phyloP scores from a whole-genome alignment of 2,797 vertebrate species.

The Spinibarbus caldwelli region DNA sequence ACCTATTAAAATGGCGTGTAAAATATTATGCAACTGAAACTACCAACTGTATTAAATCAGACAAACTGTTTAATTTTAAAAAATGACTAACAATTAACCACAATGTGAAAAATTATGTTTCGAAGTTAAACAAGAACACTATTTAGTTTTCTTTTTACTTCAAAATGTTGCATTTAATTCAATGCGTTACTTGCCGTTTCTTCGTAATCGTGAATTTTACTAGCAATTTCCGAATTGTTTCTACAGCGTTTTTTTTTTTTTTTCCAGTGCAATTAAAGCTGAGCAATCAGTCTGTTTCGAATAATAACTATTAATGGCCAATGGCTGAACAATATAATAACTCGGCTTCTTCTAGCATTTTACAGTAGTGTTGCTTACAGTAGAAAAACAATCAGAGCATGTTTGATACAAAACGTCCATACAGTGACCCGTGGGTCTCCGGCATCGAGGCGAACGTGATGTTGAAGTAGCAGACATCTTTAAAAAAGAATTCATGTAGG shows the following conservation, averaged over 20 bases:
- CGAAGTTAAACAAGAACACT: neutral
- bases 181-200: neutral
- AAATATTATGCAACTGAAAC: neutral
- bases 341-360: conserved; percentile 31
- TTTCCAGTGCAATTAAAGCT: neutral
- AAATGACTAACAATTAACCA: too few species aligned
- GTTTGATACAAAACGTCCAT: conserved; percentile 38
- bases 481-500: conserved; percentile 22
- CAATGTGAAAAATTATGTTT: neutral
- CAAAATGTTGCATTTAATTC: neutral
- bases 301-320: conserved; percentile 35
- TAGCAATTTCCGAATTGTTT: neutral
- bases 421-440: conserved; percentile 30
- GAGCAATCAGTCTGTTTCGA: neutral
- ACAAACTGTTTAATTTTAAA: neutral
- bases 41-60: neutral
- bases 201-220: neutral
- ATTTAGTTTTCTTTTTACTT: neutral
- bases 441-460: conserved; percentile 31
- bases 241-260: too few species aligned
- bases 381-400: conserved; percentile 46
- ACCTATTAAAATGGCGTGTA: neutral
- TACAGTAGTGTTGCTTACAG: conserved; percentile 47
- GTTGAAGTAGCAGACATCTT: conserved; percentile 36
- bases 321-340: conserved; percentile 46